Percentiles rank a stretch among this genome's conserved stretches.
These are phyloP conservation scores for Oenanthe melanoleuca DNA, from an alignment of 2,113 vertebrate genomes.

Conservation along the genomic window DNA sequence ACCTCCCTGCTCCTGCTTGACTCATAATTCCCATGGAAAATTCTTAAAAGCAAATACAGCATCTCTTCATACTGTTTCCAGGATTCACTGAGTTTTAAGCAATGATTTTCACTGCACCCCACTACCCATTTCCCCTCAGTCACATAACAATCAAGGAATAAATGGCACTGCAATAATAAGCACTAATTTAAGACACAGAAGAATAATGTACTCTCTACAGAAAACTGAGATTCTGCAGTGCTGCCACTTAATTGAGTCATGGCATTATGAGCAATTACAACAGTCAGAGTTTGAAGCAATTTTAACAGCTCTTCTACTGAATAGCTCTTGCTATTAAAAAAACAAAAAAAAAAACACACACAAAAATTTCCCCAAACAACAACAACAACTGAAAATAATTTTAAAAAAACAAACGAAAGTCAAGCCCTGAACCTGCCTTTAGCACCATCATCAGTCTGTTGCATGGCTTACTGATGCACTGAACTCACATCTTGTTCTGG, in stretches of 20 bases:
- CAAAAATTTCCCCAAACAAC: neutral
- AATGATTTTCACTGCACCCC: conserved; percentile 13
- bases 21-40: conserved; percentile 7
- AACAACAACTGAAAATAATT: neutral
- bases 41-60: neutral
- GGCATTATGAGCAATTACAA: conserved; percentile 23
- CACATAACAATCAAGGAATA: conserved; percentile 43
- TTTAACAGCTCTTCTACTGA: conserved; percentile 18
- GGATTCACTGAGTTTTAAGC: conserved; percentile 11
- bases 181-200: conserved; percentile 28
- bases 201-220: neutral
- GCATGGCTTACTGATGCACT: neutral
- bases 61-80: neutral
- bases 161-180: conserved; percentile 38
- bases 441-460: neutral
- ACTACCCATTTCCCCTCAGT: conserved; percentile 2
- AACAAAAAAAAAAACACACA: neutral
- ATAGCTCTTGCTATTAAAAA: neutral
- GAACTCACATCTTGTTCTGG: neutral
- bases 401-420: neutral
- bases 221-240: conserved; percentile 37
- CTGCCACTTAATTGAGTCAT: neutral
- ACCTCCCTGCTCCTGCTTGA: neutral
- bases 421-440: neutral
- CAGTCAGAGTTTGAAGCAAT: neutral